Evolutionary conservation across 1,140 invertebrate genomes (phyloP).

Genomic region (Caenorhabditis remanei): DNA sequence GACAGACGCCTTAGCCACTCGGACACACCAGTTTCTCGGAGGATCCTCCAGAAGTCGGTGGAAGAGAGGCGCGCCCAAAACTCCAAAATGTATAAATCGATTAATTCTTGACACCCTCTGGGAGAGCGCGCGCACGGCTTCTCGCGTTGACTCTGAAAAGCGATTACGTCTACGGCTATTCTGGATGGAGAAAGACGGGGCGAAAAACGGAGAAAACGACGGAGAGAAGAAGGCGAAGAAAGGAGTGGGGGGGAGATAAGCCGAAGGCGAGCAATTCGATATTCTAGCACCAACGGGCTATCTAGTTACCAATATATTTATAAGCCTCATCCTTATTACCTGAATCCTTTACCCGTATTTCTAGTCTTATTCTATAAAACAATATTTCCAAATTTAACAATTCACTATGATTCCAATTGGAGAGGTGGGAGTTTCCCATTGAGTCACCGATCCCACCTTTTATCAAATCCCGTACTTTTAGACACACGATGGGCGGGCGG

Average conservation of each 20-base stretch:
- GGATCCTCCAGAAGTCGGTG: too few species aligned
- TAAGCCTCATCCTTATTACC: neutral
- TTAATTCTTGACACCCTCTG: conserved; percentile 13
- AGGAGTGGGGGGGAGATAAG: conserved; percentile 38
- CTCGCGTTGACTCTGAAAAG: neutral
- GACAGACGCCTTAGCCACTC: too few species aligned
- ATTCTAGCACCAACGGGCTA: neutral
- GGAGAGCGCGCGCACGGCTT: neutral
- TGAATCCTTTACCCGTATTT: too few species aligned
- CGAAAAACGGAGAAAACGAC: neutral
- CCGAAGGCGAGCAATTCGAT: conserved; percentile 47
- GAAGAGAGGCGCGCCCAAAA: neutral
- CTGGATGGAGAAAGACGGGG: too few species aligned
- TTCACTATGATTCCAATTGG: conserved; percentile 60
- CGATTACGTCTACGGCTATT: too few species aligned
- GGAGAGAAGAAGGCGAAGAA: conserved; percentile 11
- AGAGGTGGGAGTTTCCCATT: conserved; percentile 52
- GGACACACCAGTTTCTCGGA: neutral
- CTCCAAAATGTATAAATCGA: neutral
- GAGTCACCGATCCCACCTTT: neutral
- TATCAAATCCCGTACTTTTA: conserved; percentile 59
- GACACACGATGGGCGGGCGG: conserved; percentile 75
- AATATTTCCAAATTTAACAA: too few species aligned
- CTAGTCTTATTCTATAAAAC: too few species aligned
- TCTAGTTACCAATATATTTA: conserved; percentile 11